Evolutionary conservation across 1,140 invertebrate genomes (phyloP).

Genomic region (Lordiphosa clarofinis): DNA sequence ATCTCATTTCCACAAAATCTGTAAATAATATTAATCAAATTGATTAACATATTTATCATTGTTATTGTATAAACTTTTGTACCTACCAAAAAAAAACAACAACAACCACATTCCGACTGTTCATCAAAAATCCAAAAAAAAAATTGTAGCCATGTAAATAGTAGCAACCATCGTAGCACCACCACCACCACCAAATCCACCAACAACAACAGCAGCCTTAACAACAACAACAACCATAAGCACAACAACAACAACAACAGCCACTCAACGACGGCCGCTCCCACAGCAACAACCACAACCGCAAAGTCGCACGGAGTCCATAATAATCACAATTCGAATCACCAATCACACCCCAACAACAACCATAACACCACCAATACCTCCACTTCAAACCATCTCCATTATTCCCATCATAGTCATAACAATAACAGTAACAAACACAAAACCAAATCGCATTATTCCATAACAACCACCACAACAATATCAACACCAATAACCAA

Average conservation of each 20-base stretch:
- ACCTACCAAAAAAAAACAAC: slow-evolving; percentile 39
- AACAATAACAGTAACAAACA: slow-evolving; percentile 59
- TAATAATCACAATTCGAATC: slow-evolving; percentile 29
- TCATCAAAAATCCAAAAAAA: slow-evolving; percentile 12
- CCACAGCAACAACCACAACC: slow-evolving; percentile 30
- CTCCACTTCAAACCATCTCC: slow-evolving; percentile 26
- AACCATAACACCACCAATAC: slow-evolving; percentile 8
- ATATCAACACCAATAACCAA: slow-evolving; percentile 30
- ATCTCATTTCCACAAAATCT: slow-evolving; percentile 53
- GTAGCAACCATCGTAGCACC: slow-evolving; percentile 68
- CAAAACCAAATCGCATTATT: slow-evolving; percentile 52
- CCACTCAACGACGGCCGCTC: slow-evolving; percentile 37
- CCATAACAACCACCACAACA: slow-evolving; percentile 41
- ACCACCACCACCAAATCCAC: slow-evolving; percentile 39
- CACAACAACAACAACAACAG: slow-evolving; percentile 51
- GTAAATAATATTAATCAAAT: slow-evolving; percentile 66
- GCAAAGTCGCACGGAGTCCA: slow-evolving; percentile 59
- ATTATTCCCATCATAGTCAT: slow-evolving; percentile 32
- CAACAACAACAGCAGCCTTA: slow-evolving; percentile 56
- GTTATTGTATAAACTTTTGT: slow-evolving; percentile 70
- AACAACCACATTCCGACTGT: slow-evolving; percentile 22
- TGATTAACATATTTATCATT: slow-evolving; percentile 74
- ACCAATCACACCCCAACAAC: slow-evolving; percentile 33
- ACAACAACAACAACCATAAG: slow-evolving; percentile 56
- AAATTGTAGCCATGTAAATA: slow-evolving; percentile 75